These are phyloP conservation scores for Neodiprion lecontei DNA, from an alignment of 1,140 invertebrate genomes.

Conservation along the genomic window DNA sequence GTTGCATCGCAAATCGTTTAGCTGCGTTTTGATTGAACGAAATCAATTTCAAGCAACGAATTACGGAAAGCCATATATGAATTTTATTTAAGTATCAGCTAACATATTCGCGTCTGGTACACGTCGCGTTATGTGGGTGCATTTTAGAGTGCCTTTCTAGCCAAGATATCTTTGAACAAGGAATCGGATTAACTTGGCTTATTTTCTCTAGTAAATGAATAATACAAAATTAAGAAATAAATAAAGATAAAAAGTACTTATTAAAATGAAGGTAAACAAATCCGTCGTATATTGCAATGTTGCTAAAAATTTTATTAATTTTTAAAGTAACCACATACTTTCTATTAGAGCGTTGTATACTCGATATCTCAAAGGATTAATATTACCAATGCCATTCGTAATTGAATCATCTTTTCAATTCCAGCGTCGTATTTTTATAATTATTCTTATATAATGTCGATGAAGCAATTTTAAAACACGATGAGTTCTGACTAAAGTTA, in stretches of 20 bases:
- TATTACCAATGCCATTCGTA: not conserved
- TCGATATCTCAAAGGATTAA: not conserved
- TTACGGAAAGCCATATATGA: constrained; percentile 34
- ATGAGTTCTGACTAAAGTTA: not conserved
- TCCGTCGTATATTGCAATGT: not conserved
- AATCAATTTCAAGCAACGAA: constrained; percentile 35
- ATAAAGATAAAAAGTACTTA: not conserved
- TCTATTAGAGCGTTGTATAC: not conserved
- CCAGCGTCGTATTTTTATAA: not conserved
- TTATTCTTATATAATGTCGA: not conserved
- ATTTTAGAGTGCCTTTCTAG: constrained; percentile 1
- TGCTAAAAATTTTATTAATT: not conserved
- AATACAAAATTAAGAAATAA: no score
- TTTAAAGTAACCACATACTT: not conserved
- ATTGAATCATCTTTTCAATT: not conserved
- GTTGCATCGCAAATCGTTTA: not conserved
- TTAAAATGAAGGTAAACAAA: not conserved
- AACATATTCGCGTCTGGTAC: not conserved
- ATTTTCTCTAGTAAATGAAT: not conserved
- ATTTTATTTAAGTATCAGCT: constrained; percentile 1
- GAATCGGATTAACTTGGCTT: constrained; percentile 5
- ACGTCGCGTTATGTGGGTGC: not conserved
- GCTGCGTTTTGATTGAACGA: constrained; percentile 33
- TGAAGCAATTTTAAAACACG: not conserved
- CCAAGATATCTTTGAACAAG: not conserved